Base-by-base conservation (phyloP, 2,797 vertebrate species). In the Danio choprae region DNA sequence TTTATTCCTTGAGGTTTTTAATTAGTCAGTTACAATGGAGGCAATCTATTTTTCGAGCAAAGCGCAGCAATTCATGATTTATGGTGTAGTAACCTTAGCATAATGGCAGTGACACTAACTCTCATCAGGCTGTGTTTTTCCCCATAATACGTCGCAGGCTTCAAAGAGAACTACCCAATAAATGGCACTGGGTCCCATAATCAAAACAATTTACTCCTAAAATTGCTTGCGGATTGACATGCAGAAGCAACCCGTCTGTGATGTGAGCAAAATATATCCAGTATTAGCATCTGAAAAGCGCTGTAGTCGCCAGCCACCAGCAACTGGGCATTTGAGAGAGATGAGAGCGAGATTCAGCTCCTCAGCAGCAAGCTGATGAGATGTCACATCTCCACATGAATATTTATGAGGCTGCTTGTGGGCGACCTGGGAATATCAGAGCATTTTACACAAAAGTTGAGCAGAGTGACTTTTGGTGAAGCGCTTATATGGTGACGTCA, bases 201-300 rank as follows among this genome's bases (percentile, higher is more conserved):
- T 77, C 78, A 77, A 71, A 80, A 80, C 67, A 83, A 60, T 83
- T 77, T 83, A 53, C 43, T 76, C 50, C 36, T 80, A 71, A 83
- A 83, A 75, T 80, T 83, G 82, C 73, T 80, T 71, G 62, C 48
- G 53, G 72, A 67, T 76, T 74, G 74, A 73, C 64, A 62, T 20
- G 16, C 59, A 72, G 48, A 59, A 41, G 65, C 79, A 76, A 65
- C 58, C 68, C 38, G 58, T 36, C 18, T 55, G 77, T 68, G 77
- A 82, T 43, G 71, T 60, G 72, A 63, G 77, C 70, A 16, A 80
- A 82, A 82, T 84, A 82, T 82, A 70, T 74, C 72, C 72, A 81
- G 71, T 71, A 80, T 86, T 82, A 86, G 67, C 79, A 71, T 75
- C 60, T 69, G 40, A 69, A 74, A 68, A 77, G 76, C 65, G 5